These are phyloP conservation scores for Oryzias melastigma DNA, from an alignment of 2,113 vertebrate species.

Conservation along the genomic window DNA sequence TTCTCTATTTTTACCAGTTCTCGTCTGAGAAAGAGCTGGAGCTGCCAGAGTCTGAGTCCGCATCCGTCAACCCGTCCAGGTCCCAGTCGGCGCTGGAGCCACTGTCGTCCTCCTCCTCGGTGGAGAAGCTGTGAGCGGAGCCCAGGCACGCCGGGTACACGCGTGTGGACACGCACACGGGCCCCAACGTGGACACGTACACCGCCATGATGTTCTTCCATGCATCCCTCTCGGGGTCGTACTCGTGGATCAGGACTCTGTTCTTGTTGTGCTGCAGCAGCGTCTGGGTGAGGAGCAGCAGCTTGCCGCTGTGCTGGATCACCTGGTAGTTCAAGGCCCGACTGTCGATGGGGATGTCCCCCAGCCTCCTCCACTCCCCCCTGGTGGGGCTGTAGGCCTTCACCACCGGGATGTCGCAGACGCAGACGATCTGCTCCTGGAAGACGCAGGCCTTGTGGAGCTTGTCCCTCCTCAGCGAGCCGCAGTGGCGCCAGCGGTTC, in stretches of 20 bases:
- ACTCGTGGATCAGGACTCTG: conserved; percentile 85
- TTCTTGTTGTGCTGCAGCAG: conserved; percentile 86
- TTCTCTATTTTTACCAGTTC: conserved; percentile 67
- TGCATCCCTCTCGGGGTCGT: conserved; percentile 77
- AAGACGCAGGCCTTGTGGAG: conserved; percentile 88
- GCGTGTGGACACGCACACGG: conserved; percentile 83
- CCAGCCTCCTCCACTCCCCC: conserved; percentile 83
- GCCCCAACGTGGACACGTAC: conserved; percentile 81
- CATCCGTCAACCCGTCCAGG: conserved; percentile 84
- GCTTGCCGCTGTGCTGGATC: conserved; percentile 79
- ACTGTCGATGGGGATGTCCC: conserved; percentile 83
- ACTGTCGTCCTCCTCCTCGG: conserved; percentile 86
- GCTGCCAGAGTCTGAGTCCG: conserved; percentile 85
- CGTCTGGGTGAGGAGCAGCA: conserved; percentile 84
- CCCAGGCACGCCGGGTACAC: conserved; percentile 84
- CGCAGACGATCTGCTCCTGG: conserved; percentile 87
- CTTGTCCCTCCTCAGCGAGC: conserved; percentile 83
- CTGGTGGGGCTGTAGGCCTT: conserved; percentile 85
- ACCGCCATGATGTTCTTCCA: conserved; percentile 85
- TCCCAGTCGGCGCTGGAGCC: conserved; percentile 89
- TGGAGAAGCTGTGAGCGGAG: conserved; percentile 84
- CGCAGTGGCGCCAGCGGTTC: conserved; percentile 86
- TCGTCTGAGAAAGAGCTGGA: conserved; percentile 88
- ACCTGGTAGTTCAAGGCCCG: conserved; percentile 86
- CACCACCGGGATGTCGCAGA: conserved; percentile 85